Percentiles rank a stretch among this genome's conserved stretches.
These are phyloP conservation scores for Nasua narica DNA, from an alignment of 2,797 vertebrate species.

Conservation along the genomic window DNA sequence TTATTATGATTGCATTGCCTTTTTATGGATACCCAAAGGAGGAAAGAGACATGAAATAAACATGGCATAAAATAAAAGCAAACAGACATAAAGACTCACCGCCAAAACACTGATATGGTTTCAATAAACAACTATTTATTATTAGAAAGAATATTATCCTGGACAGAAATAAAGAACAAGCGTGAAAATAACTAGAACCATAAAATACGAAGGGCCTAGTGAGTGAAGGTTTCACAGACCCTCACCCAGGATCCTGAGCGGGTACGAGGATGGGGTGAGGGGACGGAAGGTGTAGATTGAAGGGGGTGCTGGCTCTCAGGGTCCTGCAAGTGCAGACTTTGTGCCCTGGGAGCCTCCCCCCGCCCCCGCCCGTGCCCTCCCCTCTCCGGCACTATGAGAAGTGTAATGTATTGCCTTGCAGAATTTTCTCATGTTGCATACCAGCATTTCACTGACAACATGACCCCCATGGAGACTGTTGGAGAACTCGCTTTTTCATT, in stretches of 20 bases:
- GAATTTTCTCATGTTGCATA: rapidly evolving
- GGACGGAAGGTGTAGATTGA: rapidly evolving
- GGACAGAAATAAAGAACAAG: background rate
- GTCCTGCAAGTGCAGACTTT: rapidly evolving
- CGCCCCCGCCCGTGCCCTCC: rapidly evolving
- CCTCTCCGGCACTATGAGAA: rapidly evolving
- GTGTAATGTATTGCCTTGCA: rapidly evolving
- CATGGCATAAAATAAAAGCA: background rate
- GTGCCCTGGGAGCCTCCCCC: rapidly evolving
- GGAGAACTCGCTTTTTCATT: background rate
- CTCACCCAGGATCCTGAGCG: background rate
- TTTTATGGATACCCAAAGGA: background rate
- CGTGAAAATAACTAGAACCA: background rate
- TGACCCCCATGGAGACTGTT: rapidly evolving
- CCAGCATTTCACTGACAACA: background rate
- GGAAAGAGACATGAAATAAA: background rate
- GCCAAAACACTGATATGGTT: background rate
- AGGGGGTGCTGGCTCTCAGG: rapidly evolving
- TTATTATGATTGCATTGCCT: background rate
- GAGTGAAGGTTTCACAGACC: too few species aligned
- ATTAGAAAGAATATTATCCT: background rate
- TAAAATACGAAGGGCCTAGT: rapidly evolving
- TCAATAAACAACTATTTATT: background rate
- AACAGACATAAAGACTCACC: background rate
- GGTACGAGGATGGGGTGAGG: rapidly evolving